Percentiles rank a stretch among this genome's conserved stretches.
Conservation (phyloP, 2,888 invertebrate species). For the Tryphoninae sp. region DNA sequence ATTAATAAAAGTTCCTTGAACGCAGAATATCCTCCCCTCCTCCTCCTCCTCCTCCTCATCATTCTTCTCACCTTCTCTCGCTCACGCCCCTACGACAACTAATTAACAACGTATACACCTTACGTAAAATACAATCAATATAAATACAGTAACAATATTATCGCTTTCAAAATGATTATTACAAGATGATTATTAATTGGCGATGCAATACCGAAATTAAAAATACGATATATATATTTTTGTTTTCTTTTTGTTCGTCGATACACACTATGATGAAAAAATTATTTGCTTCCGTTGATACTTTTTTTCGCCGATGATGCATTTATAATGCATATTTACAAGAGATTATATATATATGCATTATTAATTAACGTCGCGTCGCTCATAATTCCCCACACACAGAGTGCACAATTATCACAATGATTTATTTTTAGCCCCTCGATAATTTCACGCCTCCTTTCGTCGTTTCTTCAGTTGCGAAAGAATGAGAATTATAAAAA, state of each 20-base stretch:
- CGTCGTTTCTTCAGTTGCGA: slow-evolving; percentile 28
- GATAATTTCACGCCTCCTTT: slow-evolving; percentile 14
- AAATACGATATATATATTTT: slow-evolving; percentile 24
- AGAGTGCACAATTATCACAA: slow-evolving; percentile 66
- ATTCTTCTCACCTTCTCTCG: too few species aligned
- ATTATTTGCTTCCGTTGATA: slow-evolving; percentile 10
- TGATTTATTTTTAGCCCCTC: slow-evolving; percentile 55
- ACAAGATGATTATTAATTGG: slow-evolving; percentile 38
- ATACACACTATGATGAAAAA: not conserved
- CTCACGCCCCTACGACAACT: slow-evolving; percentile 66
- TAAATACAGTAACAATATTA: slow-evolving; percentile 73
- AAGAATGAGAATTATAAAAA: slow-evolving; percentile 8
- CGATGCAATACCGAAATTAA: slow-evolving; percentile 32
- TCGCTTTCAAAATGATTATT: slow-evolving; percentile 57
- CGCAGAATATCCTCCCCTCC: slow-evolving; percentile 15
- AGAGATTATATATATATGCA: slow-evolving; percentile 21
- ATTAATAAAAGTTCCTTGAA: slow-evolving; percentile 31
- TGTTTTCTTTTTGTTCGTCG: not conserved
- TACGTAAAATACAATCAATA: slow-evolving; percentile 70
- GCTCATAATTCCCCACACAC: slow-evolving; percentile 51
- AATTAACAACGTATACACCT: slow-evolving; percentile 73
- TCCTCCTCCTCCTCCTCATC: too few species aligned
- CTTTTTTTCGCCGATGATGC: slow-evolving; percentile 25
- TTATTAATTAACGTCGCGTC: slow-evolving; percentile 39
- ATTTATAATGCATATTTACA: slow-evolving; percentile 37